phyloP scores from a whole-genome alignment of 2,888 invertebrate species.

The Ormyrus nitidulus region DNA sequence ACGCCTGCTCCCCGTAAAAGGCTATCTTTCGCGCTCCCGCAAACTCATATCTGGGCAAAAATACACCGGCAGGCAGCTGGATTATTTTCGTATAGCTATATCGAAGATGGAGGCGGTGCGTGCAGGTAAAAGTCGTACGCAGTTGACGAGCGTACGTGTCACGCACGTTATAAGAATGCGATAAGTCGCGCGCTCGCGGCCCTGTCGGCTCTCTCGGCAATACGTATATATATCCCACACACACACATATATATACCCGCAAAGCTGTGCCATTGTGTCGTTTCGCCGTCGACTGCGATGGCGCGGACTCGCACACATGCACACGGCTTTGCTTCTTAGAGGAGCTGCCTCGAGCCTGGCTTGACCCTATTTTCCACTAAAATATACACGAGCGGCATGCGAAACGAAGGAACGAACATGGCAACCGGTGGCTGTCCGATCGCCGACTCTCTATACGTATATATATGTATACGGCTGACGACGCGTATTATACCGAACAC shows the following conservation, averaged over 20 bases:
- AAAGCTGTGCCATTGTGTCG: slow-evolving; percentile 66
- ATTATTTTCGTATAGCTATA: slow-evolving; percentile 24
- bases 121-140: slow-evolving; percentile 43
- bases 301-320: slow-evolving; percentile 25
- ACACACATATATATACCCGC: neutral
- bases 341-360: slow-evolving; percentile 61
- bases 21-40: no score
- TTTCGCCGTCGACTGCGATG: slow-evolving; percentile 61
- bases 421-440: slow-evolving; percentile 61
- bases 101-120: slow-evolving; percentile 22
- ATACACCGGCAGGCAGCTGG: neutral
- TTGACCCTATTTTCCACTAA: slow-evolving; percentile 71
- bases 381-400: slow-evolving; percentile 68
- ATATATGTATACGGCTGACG: neutral
- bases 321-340: slow-evolving; percentile 57
- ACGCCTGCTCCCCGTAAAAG: no score
- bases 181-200: slow-evolving; percentile 65
- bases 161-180: slow-evolving; percentile 70
- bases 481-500: neutral
- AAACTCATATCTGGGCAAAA: no score
- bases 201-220: slow-evolving; percentile 59
- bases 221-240: neutral
- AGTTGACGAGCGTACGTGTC: slow-evolving; percentile 60
- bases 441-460: slow-evolving; percentile 31
- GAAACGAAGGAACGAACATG: slow-evolving; percentile 63